These are phyloP conservation scores for Magallana gigas DNA, from an alignment of 1,140 invertebrate species.

Conservation along the genomic window DNA sequence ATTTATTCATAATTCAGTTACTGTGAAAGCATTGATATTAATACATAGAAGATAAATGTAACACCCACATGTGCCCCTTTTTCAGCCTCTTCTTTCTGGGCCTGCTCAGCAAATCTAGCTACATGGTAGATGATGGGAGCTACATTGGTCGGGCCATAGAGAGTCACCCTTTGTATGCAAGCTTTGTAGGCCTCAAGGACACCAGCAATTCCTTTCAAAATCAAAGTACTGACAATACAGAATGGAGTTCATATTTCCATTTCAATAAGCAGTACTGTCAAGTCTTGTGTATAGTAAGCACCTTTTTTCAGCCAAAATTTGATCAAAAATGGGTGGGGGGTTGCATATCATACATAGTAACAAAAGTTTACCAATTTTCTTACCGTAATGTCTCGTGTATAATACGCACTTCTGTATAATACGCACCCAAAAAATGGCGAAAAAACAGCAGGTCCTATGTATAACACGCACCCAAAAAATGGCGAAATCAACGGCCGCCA, in stretches of 20 bases:
- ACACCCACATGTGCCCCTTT: constrained; percentile 72
- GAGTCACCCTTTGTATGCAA: constrained; percentile 76
- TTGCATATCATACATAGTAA: no score
- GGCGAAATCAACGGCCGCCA: no score
- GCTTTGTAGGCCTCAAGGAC: constrained; percentile 80
- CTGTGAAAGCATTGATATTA: no score
- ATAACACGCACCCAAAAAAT: no score
- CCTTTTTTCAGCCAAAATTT: background rate
- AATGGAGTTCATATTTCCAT: background rate
- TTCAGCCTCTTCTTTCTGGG: constrained; percentile 70
- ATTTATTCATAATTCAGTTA: no score
- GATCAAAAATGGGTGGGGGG: no score
- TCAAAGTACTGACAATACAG: background rate
- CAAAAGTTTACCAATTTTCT: no score
- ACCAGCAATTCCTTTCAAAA: constrained; percentile 77
- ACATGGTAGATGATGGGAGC: constrained; percentile 81
- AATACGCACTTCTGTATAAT: no score
- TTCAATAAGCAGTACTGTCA: background rate
- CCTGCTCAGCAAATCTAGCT: constrained; percentile 73
- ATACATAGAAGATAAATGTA: background rate
- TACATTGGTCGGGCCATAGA: constrained; percentile 81
- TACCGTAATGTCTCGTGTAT: no score
- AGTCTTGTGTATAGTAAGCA: background rate
- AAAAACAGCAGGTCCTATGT: no score
- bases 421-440: no score